Evolutionary conservation across 2,113 vertebrate genomes (phyloP).

Genomic region (Dasypus novemcinctus): DNA sequence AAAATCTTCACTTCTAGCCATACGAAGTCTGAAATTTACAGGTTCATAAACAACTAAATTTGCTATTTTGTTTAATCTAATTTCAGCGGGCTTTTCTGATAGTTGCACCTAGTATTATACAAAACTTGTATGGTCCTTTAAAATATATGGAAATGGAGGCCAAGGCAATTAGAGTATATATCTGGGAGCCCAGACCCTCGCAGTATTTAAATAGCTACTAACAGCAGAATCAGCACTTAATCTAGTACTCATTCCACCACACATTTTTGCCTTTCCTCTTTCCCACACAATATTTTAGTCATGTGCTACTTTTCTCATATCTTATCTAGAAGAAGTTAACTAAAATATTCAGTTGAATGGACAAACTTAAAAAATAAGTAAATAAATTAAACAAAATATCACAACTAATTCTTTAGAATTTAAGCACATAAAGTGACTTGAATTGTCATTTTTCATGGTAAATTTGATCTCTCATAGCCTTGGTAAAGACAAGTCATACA

Average conservation of each 20-base stretch:
- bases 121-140: not conserved
- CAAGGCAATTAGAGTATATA: not conserved
- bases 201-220: not conserved
- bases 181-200: not conserved
- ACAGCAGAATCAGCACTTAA: not conserved
- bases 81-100: not conserved
- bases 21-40: not conserved
- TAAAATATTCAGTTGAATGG: not conserved
- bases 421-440: not conserved
- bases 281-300: not conserved
- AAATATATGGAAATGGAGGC: not conserved
- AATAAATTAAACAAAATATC: not conserved
- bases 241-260: not conserved
- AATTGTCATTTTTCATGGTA: not conserved
- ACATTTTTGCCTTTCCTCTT: not conserved
- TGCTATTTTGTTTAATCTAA: not conserved
- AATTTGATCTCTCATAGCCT: not conserved
- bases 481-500: not conserved
- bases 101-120: not conserved
- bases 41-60: not conserved
- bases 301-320: not conserved
- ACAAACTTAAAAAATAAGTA: not conserved
- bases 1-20: not conserved
- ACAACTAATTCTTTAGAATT: not conserved
- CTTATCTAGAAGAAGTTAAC: not conserved